phyloP scores from a whole-genome alignment of 2,888 invertebrate genomes.

The Synanthedon andrenaeformis region DNA sequence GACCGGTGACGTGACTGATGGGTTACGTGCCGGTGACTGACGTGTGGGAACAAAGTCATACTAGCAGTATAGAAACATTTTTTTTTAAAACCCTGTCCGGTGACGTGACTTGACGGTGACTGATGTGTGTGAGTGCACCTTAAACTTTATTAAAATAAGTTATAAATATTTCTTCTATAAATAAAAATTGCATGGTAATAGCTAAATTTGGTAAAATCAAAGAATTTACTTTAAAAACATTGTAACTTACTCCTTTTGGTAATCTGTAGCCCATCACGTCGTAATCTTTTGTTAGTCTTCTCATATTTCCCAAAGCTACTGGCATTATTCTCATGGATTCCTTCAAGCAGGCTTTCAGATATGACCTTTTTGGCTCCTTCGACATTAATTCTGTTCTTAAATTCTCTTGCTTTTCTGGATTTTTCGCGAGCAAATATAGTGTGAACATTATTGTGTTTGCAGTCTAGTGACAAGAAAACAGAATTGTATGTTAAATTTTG shows the following conservation, averaged over 20 bases:
- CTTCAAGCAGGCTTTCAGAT: conserved; percentile 78
- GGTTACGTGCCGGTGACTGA: too few relatives aligned
- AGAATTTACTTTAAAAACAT: too few relatives aligned
- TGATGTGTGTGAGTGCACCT: too few relatives aligned
- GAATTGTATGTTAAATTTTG: background rate
- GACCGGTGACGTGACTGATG: too few relatives aligned
- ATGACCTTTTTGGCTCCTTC: conserved; percentile 49
- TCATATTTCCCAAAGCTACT: conserved; percentile 67
- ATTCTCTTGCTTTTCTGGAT: conserved; percentile 73
- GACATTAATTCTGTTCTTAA: conserved; percentile 68
- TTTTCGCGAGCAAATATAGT: conserved; percentile 72
- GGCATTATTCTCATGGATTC: conserved; percentile 76
- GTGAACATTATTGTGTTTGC: conserved; percentile 65
- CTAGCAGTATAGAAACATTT: too few relatives aligned
- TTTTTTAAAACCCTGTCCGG: too few relatives aligned
- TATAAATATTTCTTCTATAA: too few relatives aligned
- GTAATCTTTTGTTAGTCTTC: conserved; percentile 65
- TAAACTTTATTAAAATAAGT: too few relatives aligned
- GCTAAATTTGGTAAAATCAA: too few relatives aligned
- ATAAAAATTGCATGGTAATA: too few relatives aligned
- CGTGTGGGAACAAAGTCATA: too few relatives aligned
- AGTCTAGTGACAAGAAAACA: conserved; percentile 42
- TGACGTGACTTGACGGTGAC: too few relatives aligned
- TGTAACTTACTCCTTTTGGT: conserved; percentile 66
- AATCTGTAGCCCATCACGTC: conserved; percentile 73